phyloP scores from a whole-genome alignment of 2,888 invertebrate genomes.

The Lumbricus terrestris region DNA sequence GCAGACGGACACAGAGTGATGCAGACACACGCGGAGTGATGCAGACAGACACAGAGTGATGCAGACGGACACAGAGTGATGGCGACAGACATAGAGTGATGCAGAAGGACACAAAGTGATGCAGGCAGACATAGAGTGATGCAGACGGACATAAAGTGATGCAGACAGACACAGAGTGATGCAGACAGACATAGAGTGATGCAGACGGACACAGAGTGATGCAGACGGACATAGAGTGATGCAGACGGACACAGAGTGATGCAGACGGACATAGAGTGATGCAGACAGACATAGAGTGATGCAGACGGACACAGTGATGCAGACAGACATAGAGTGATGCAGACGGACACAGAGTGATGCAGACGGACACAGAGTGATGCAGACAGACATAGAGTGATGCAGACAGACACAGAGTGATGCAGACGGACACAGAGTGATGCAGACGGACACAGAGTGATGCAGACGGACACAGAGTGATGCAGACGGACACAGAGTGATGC shows the following conservation, averaged over 20 bases:
- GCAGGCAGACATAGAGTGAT: not conserved
- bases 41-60: too few relatives aligned
- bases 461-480: slow-evolving; percentile 12
- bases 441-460: not conserved
- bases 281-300: not conserved
- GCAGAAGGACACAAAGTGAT: not conserved
- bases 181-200: not conserved
- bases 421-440: slow-evolving; percentile 12
- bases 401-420: not conserved
- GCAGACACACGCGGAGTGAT: too few relatives aligned
- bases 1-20: too few relatives aligned
- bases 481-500: not conserved
- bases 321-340: too few relatives aligned
- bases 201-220: too few relatives aligned
- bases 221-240: too few relatives aligned
- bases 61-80: too few relatives aligned
- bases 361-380: not conserved
- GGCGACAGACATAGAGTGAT: not conserved
- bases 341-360: not conserved
- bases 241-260: not conserved
- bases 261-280: slow-evolving; percentile 4
- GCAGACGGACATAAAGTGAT: not conserved
- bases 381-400: too few relatives aligned
- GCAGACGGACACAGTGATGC: not conserved
- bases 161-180: slow-evolving; percentile 9